Conservation (phyloP, 1,140 invertebrate species). For the Melipona quadrifasciata region DNA sequence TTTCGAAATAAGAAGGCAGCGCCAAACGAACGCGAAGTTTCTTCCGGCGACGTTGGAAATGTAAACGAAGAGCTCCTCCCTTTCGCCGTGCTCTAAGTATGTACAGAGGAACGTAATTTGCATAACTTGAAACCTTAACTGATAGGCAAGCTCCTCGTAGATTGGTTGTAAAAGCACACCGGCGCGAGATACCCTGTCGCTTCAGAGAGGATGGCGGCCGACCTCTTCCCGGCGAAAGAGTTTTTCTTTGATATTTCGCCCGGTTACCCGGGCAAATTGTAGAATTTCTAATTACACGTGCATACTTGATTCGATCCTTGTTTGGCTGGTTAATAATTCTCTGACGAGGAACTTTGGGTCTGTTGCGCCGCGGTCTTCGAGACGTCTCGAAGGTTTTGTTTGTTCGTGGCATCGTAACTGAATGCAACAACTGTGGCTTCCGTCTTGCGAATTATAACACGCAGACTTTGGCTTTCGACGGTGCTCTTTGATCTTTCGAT, state of each 20-base stretch:
- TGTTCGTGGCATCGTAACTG: not conserved
- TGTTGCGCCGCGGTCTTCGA: not conserved
- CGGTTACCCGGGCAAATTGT: not conserved
- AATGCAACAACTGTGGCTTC: not conserved
- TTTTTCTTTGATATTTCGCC: constrained; percentile 8
- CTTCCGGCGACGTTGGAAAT: constrained; percentile 26
- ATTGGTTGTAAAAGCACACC: constrained; percentile 34
- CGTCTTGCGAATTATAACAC: too few species aligned
- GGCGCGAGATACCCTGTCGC: not conserved
- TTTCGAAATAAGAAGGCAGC: constrained; percentile 21
- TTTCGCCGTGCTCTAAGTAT: constrained; percentile 23
- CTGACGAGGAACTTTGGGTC: not conserved
- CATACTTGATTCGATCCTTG: not conserved
- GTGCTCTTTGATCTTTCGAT: not conserved
- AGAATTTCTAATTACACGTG: not conserved
- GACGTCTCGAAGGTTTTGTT: fast-evolving
- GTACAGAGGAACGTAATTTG: constrained; percentile 46
- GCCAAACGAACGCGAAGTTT: constrained; percentile 23
- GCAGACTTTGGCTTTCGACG: too few species aligned
- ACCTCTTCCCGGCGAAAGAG: not conserved
- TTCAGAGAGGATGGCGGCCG: not conserved
- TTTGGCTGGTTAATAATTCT: not conserved
- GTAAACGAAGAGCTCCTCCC: constrained; percentile 13
- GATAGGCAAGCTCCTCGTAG: constrained; percentile 31
- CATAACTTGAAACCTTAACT: constrained; percentile 48